Conservation (phyloP, 2,888 invertebrate species). For the Lepetodrilus schrolli region DNA sequence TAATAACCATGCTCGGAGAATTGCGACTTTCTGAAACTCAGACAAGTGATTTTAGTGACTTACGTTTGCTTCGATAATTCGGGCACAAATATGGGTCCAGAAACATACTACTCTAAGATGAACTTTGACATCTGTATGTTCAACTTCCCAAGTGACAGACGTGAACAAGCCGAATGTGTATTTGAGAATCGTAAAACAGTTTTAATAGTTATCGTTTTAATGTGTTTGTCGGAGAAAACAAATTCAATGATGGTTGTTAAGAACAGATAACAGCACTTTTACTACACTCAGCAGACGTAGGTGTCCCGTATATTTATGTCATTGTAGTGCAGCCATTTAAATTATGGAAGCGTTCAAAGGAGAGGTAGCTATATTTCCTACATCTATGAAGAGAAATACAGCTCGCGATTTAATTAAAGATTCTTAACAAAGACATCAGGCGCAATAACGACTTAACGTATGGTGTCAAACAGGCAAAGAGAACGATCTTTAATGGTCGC, state of each 20-base stretch:
- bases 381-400: slow-evolving; percentile 1
- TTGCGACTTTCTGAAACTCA: too few species aligned
- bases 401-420: neutral
- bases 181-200: too few species aligned
- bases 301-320: too few species aligned
- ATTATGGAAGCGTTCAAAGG: neutral
- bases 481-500: slow-evolving; percentile 1
- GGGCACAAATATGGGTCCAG: too few species aligned
- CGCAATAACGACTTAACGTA: slow-evolving; percentile 25
- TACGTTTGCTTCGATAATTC: too few species aligned
- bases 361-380: too few species aligned
- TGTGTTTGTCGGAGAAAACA: neutral
- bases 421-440: slow-evolving; percentile 14
- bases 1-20: too few species aligned
- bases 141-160: too few species aligned
- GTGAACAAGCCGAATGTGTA: too few species aligned
- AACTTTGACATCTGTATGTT: too few species aligned
- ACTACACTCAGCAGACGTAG: neutral
- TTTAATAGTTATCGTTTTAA: neutral
- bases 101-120: too few species aligned
- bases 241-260: neutral
- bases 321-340: neutral
- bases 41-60: too few species aligned
- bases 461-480: neutral
- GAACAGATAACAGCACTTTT: neutral